Evolutionary conservation across 53 echinoderm and acorn worm species (phyloP).

Genomic region (Echinometra lucunter): DNA sequence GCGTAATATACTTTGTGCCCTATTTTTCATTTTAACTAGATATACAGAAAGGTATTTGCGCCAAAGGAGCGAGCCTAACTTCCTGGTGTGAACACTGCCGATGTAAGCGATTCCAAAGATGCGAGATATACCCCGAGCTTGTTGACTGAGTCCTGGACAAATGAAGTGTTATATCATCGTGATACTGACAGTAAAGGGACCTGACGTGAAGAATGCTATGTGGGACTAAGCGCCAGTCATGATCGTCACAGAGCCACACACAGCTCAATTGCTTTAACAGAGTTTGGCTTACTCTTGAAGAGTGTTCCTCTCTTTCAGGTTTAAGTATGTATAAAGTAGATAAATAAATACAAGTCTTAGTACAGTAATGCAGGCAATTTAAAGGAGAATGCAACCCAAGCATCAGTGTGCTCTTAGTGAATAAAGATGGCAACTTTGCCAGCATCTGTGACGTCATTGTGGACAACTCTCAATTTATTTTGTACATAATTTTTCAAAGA

Average conservation of each 20-base stretch:
- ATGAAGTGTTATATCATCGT: slow-evolving; percentile 70
- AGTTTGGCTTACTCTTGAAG: background rate
- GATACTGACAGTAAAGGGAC: slow-evolving; percentile 54
- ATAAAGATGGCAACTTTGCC: too few relatives aligned
- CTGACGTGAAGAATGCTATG: slow-evolving; percentile 68
- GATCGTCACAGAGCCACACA: slow-evolving; percentile 19
- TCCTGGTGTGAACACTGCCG: background rate
- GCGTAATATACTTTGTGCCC: too few relatives aligned
- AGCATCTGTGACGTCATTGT: too few relatives aligned
- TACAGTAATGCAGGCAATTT: background rate
- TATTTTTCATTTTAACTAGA: too few relatives aligned
- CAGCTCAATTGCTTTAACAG: slow-evolving; percentile 61
- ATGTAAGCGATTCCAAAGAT: slow-evolving; percentile 69
- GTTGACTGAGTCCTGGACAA: slow-evolving; percentile 59
- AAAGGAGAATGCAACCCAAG: too few relatives aligned
- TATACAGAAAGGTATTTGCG: too few relatives aligned
- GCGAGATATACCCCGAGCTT: slow-evolving; percentile 31
- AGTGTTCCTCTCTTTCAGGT: background rate
- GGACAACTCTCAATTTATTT: too few relatives aligned
- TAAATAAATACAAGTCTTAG: background rate
- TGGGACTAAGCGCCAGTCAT: slow-evolving; percentile 52
- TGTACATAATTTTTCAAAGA: too few relatives aligned
- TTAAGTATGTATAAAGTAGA: background rate
- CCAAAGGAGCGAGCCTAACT: background rate
- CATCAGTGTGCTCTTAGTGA: too few relatives aligned